A percentile compares a stretch with the other conserved stretches of the same genome.
These are phyloP conservation scores for Micronisus gabar DNA, from an alignment of 2,113 vertebrate species.

Conservation along the genomic window DNA sequence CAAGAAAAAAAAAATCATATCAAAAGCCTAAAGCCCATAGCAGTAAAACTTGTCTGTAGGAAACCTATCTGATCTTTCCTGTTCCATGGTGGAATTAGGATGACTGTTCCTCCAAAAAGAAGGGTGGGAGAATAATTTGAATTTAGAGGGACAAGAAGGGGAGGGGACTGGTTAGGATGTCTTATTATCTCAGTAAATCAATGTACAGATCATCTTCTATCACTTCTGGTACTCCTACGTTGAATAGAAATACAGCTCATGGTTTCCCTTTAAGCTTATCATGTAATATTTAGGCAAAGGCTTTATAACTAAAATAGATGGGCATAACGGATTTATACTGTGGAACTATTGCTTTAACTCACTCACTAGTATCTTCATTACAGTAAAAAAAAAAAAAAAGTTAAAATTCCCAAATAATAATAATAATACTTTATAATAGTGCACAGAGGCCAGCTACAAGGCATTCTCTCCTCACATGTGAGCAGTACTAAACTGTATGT, in stretches of 20 bases:
- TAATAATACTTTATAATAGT: neutral
- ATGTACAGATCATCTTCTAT: neutral
- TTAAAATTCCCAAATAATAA: too few relatives aligned
- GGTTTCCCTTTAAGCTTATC: neutral
- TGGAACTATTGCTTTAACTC: neutral
- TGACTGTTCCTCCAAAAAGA: neutral
- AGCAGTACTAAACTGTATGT: neutral
- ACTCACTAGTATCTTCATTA: neutral
- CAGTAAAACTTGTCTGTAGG: neutral
- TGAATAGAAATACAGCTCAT: neutral
- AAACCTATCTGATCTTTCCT: neutral
- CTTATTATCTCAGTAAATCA: neutral
- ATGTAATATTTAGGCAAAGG: neutral
- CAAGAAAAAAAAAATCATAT: neutral
- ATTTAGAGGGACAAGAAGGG: accelerated
- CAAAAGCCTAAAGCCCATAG: neutral
- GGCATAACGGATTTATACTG: neutral
- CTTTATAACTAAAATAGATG: neutral
- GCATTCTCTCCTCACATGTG: neutral
- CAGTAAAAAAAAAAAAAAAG: neutral
- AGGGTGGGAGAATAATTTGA: neutral
- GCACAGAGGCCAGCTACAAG: neutral
- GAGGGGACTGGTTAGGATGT: neutral
- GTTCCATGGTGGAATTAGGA: neutral
- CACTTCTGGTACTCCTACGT: neutral